A percentile compares a stretch with the other conserved stretches of the same genome.
Conservation (phyloP, 1,140 invertebrate genomes). For the Drosophila rhopaloa region DNA sequence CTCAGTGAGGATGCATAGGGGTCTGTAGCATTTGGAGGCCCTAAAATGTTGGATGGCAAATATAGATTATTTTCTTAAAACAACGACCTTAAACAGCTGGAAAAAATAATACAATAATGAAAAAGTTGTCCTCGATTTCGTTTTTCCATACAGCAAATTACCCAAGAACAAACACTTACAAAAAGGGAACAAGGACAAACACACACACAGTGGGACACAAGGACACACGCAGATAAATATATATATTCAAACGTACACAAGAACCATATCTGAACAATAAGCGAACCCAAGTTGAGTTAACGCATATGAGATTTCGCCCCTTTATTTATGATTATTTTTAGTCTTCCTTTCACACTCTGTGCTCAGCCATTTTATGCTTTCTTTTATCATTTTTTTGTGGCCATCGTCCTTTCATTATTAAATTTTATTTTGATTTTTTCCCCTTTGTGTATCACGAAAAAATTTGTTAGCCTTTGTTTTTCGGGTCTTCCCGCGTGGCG, state of each 20-base stretch:
- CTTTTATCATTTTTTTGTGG: conserved; percentile 25
- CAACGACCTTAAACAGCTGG: background rate
- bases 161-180: conserved; percentile 22
- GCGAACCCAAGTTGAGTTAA: conserved; percentile 66
- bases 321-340: conserved; percentile 52
- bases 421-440: conserved; percentile 60
- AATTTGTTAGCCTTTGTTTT: conserved; percentile 75
- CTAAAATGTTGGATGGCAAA: conserved; percentile 45
- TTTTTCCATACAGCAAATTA: conserved; percentile 8
- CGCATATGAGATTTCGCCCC: conserved; percentile 66
- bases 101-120: background rate
- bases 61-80: background rate
- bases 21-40: conserved; percentile 68
- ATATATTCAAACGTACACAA: conserved; percentile 16
- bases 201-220: conserved; percentile 21
- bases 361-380: conserved; percentile 19
- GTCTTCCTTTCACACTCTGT: conserved; percentile 24
- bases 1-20: conserved; percentile 68
- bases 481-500: conserved; percentile 24
- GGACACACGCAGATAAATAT: conserved; percentile 22
- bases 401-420: conserved; percentile 65
- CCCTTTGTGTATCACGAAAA: conserved; percentile 45
- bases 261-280: conserved; percentile 49
- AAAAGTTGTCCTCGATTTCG: background rate
- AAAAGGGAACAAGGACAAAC: conserved; percentile 23